phyloP scores from a whole-genome alignment of 2,797 vertebrate species.

The Cuniculus paca region DNA sequence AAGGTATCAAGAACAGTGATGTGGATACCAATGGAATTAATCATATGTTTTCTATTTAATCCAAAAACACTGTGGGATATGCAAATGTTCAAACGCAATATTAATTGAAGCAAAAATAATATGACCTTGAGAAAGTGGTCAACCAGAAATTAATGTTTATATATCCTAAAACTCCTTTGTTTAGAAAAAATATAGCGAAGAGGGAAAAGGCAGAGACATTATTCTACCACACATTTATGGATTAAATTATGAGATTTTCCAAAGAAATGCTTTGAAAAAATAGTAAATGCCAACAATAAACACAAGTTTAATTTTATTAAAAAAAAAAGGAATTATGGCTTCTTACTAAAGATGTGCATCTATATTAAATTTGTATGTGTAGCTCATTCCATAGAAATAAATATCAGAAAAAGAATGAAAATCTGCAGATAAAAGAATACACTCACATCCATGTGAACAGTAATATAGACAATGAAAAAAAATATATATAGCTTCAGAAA shows the following conservation, averaged over 20 bases:
- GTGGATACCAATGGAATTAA: slow-evolving; percentile 81
- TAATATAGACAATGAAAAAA: slow-evolving; percentile 39
- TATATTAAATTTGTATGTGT: slow-evolving; percentile 5
- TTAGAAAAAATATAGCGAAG: slow-evolving; percentile 69
- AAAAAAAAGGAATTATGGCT: not conserved
- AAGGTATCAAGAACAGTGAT: slow-evolving; percentile 75
- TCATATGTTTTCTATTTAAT: slow-evolving; percentile 84
- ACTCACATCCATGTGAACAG: not conserved
- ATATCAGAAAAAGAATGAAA: slow-evolving; percentile 22
- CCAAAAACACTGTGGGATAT: slow-evolving; percentile 78
- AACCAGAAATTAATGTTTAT: slow-evolving; percentile 81
- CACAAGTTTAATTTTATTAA: slow-evolving; percentile 14
- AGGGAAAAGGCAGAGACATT: slow-evolving; percentile 62
- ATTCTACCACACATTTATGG: slow-evolving; percentile 63
- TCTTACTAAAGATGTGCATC: not conserved
- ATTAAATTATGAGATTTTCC: slow-evolving; percentile 50
- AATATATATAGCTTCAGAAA: slow-evolving; percentile 23
- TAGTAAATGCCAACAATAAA: slow-evolving; percentile 42
- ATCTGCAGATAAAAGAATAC: not conserved
- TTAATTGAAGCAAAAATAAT: slow-evolving; percentile 81
- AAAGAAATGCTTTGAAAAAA: slow-evolving; percentile 26
- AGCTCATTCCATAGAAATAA: not conserved
- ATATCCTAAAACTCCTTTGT: slow-evolving; percentile 64
- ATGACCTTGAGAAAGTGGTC: slow-evolving; percentile 76
- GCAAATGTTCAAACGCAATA: slow-evolving; percentile 78